Evolutionary conservation across 2,113 vertebrate genomes (phyloP), one percentile per base, ranked within the genome.

Genomic region (Eubucco bourcierii): DNA sequence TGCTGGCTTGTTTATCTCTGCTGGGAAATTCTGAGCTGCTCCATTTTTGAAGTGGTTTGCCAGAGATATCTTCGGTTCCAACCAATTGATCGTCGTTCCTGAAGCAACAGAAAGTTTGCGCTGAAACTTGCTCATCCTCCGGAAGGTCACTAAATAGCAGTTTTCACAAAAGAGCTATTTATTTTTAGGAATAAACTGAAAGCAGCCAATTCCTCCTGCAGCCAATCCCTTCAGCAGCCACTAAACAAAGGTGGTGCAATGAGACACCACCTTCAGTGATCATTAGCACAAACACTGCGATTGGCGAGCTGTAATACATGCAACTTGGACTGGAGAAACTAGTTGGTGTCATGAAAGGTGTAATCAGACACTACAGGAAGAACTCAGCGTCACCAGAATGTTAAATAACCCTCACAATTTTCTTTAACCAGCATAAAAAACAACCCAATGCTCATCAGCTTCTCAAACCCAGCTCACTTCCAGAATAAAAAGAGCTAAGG

Each of bases 11-110:
- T 94, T 97, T 87, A 98, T 96, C 76, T 98, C 98, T 10, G 97
- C 71, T 21, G 97, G 88, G 88, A 98, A 98, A 97, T 98, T 97
- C 72, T 98, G 98, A 92, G 98, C 98, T 9, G 97, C 98, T 97
- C 98, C 99, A 97, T 99, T 99, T 98, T 99, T 99, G 97, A 99
- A 98, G 97, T 98, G 97, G 95, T 99, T 98, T 21, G 98, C 87
- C 95, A 98, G 92, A 79, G 98, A 98, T 87, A 98, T 96, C 97
- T 99, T 99, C 95, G 99, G 98, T 96, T 99, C 99, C 98, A 99
- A 96, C 99, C 99, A 99, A 96, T 98, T 99, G 70, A 99, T 98
- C 53, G 98, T 98, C 18, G 99, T 97, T 90, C 98, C 99, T 99
- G 98, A 97, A 95, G 98, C 82, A 97, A 97, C 96, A 96, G 97